Evolutionary conservation across 2,888 invertebrate species (phyloP).

Genomic region (Xestia rhomboidea): DNA sequence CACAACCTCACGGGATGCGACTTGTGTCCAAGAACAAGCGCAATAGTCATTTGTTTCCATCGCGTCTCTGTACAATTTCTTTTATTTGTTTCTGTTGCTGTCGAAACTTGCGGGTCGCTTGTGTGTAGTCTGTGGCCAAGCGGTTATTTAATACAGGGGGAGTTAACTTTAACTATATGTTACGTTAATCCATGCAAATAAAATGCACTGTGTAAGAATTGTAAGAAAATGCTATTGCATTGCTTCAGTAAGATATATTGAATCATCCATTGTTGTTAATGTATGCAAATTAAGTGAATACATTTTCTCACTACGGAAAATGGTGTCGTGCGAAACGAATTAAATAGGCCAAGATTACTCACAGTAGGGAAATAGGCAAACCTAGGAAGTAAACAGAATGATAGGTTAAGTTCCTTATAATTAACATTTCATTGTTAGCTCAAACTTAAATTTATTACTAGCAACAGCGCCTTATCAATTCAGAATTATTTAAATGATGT

Average conservation of each 20-base stretch:
- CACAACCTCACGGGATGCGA: background rate
- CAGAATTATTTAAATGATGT: slow-evolving; percentile 28
- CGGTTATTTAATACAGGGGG: background rate
- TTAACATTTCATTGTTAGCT: background rate
- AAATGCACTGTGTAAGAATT: slow-evolving; percentile 1
- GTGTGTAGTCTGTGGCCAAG: background rate
- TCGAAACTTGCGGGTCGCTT: background rate
- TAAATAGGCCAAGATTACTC: slow-evolving; percentile 3
- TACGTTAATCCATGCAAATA: slow-evolving; percentile 8
- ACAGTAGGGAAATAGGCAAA: background rate
- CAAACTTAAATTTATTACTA: slow-evolving; percentile 8
- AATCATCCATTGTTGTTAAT: slow-evolving; percentile 2
- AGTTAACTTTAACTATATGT: background rate
- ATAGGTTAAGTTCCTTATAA: background rate
- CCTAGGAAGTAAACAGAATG: background rate
- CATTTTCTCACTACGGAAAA: slow-evolving; percentile 29
- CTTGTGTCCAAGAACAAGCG: background rate
- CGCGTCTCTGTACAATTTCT: background rate
- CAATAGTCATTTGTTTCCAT: background rate
- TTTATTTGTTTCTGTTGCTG: background rate
- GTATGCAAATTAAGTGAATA: slow-evolving; percentile 22
- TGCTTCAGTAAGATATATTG: slow-evolving; percentile 5
- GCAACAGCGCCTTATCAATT: slow-evolving; percentile 40
- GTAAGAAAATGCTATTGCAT: slow-evolving; percentile 15
- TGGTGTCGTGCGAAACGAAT: slow-evolving; percentile 4